These are phyloP conservation scores for Cybosia mesomella DNA, from an alignment of 2,888 invertebrate species.

Conservation along the genomic window DNA sequence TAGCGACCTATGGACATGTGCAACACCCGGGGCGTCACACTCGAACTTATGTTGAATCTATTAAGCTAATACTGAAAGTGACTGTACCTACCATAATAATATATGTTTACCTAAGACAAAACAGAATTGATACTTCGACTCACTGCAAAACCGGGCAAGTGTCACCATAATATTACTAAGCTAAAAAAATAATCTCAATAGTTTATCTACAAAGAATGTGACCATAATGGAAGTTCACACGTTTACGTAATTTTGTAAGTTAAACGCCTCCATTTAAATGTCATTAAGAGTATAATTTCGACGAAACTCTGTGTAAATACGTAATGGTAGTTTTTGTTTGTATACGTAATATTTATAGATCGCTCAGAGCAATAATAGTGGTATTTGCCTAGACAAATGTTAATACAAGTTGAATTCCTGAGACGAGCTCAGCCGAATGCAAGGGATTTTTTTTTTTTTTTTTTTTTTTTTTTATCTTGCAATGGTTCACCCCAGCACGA, in stretches of 20 bases:
- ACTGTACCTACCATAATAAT: not conserved
- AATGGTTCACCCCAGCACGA: too few species aligned
- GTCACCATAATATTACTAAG: slow-evolving; percentile 1
- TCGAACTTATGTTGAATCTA: too few species aligned
- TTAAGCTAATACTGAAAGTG: too few species aligned
- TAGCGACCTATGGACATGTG: too few species aligned
- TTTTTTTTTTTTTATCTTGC: too few species aligned
- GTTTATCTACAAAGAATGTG: slow-evolving; percentile 23
- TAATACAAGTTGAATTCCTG: too few species aligned
- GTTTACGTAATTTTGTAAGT: slow-evolving; percentile 26
- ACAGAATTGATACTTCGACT: not conserved
- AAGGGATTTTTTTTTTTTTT: too few species aligned
- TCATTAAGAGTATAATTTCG: slow-evolving; percentile 31
- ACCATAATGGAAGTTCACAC: slow-evolving; percentile 37
- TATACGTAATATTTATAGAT: not conserved
- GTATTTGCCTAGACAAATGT: too few species aligned
- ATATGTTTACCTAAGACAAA: not conserved
- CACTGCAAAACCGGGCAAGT: not conserved
- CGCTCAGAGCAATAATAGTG: too few species aligned
- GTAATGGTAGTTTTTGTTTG: not conserved
- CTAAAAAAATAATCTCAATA: not conserved
- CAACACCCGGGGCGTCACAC: too few species aligned
- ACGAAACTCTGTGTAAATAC: not conserved
- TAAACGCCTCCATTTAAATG: slow-evolving; percentile 36
- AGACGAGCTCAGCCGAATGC: too few species aligned